A percentile compares a stretch with the other conserved stretches of the same genome.
Conservation (phyloP, 2,888 invertebrate species). For the Himalopsyche japonica region DNA sequence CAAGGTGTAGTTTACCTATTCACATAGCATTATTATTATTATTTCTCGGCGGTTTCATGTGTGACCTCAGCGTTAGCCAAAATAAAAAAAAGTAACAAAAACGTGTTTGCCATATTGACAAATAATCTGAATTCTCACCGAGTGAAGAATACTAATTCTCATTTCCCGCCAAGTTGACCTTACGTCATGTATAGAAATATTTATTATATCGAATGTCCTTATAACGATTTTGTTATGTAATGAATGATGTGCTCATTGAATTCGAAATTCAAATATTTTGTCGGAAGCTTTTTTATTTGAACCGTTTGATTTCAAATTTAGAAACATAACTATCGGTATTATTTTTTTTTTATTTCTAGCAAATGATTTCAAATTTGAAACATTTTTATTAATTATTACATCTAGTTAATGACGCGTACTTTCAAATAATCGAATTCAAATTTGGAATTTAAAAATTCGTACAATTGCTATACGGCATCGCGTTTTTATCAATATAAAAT, state of each 20-base stretch:
- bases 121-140: background rate
- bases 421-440: no score
- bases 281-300: background rate
- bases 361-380: no score
- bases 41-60: background rate
- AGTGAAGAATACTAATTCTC: background rate
- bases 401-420: no score
- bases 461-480: no score
- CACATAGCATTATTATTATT: background rate
- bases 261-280: background rate
- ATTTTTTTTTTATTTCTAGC: no score
- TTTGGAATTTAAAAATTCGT: no score
- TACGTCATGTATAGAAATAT: background rate
- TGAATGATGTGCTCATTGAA: background rate
- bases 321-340: no score
- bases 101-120: slow-evolving; percentile 1
- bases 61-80: background rate
- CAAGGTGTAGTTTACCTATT: background rate
- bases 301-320: background rate
- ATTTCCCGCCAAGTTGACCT: slow-evolving; percentile 1
- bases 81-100: background rate
- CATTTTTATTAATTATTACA: no score
- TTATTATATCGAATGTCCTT: background rate
- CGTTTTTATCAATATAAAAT: no score
- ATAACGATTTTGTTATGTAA: background rate